Conservation (phyloP, 2,797 vertebrate species). For the Crypturellus tataupa region DNA sequence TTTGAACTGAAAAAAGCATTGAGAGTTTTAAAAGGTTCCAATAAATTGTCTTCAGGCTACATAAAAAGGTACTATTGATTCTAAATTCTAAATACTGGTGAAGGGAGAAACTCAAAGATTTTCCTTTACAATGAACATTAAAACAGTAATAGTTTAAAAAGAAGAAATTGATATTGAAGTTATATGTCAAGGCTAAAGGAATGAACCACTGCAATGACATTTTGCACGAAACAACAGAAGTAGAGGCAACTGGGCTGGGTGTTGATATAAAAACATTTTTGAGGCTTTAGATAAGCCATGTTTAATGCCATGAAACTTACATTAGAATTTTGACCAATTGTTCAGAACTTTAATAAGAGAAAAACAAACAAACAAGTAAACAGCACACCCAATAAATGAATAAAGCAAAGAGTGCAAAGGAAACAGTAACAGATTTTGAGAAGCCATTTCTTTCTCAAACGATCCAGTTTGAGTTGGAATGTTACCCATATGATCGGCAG, state of each 20-base stretch:
- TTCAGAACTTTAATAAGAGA: too few species aligned
- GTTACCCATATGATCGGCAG: slow-evolving; percentile 54
- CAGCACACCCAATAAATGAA: not conserved
- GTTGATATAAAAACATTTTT: not conserved
- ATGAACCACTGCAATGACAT: not conserved
- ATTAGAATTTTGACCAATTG: not conserved
- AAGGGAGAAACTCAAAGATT: not conserved
- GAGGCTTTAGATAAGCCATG: not conserved
- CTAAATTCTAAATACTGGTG: slow-evolving; percentile 16
- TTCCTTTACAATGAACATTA: not conserved
- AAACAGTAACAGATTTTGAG: slow-evolving; percentile 56
- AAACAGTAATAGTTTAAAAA: slow-evolving; percentile 15
- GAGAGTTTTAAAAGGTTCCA: slow-evolving; percentile 34
- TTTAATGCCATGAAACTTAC: not conserved
- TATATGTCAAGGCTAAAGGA: not conserved
- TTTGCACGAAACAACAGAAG: not conserved
- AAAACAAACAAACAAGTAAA: not conserved
- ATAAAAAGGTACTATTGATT: slow-evolving; percentile 30
- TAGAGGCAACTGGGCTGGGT: not conserved
- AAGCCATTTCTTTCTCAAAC: slow-evolving; percentile 50
- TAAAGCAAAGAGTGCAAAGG: slow-evolving; percentile 4
- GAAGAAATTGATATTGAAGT: not conserved
- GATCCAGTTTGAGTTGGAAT: slow-evolving; percentile 56
- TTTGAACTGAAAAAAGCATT: not conserved
- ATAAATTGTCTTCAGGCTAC: slow-evolving; percentile 29